phyloP scores from a whole-genome alignment of 1,140 invertebrate genomes.

The Calliphora vicina region DNA sequence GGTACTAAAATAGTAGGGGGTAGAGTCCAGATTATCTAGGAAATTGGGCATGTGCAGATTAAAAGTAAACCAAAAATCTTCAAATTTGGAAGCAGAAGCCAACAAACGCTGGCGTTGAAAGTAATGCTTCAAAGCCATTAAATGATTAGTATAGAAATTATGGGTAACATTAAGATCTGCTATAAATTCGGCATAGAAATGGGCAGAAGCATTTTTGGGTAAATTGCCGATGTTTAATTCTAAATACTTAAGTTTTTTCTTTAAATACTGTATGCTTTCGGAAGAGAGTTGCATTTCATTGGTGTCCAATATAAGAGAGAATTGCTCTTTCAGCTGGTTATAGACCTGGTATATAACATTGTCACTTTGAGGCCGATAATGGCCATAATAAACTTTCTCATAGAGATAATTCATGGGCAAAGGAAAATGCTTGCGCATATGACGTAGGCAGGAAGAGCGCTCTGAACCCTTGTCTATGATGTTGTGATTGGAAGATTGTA shows the following conservation, averaged over 20 bases:
- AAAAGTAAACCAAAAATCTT: constrained; percentile 46
- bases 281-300: constrained; percentile 9
- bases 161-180: not conserved
- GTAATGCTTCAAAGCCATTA: constrained; percentile 8
- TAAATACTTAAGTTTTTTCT: not conserved
- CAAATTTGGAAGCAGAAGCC: not conserved
- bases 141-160: constrained; percentile 23
- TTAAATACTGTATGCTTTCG: not conserved
- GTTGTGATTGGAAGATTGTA: not conserved
- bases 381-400: not conserved
- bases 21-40: constrained; percentile 51
- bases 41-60: constrained; percentile 52
- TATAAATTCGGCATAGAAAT: not conserved
- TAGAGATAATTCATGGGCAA: constrained; percentile 29
- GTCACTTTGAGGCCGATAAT: not conserved
- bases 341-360: not conserved
- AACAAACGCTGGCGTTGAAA: not conserved
- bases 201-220: not conserved
- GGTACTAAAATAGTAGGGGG: constrained; percentile 55
- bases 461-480: not conserved
- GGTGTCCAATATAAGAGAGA: not conserved
- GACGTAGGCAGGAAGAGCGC: not conserved
- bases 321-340: not conserved
- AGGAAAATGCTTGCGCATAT: constrained; percentile 22
- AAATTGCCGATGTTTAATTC: constrained; percentile 31